Percentiles rank a stretch among this genome's conserved stretches.
These are phyloP conservation scores for Mystacornis crossleyi DNA, from an alignment of 2,113 vertebrate genomes.

Conservation along the genomic window DNA sequence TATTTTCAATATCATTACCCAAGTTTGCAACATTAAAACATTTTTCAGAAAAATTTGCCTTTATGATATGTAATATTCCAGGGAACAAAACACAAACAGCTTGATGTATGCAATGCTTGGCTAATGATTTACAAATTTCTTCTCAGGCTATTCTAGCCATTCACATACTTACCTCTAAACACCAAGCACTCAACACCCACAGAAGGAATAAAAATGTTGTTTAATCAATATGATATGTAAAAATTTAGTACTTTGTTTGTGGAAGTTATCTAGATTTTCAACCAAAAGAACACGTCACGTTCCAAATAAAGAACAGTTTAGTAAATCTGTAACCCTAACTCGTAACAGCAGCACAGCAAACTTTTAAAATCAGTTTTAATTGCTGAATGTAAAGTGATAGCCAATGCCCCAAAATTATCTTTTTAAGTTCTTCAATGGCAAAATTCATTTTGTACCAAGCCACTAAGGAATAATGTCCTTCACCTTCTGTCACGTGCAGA, in stretches of 20 bases:
- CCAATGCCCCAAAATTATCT: neutral
- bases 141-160: neutral
- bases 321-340: neutral
- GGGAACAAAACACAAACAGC: neutral
- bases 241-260: neutral
- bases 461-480: neutral
- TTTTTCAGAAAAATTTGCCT: neutral
- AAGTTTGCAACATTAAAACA: neutral
- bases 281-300: neutral
- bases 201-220: neutral
- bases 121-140: neutral
- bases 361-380: constrained; percentile 49
- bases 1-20: neutral
- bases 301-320: neutral
- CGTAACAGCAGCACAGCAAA: constrained; percentile 46
- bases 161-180: neutral
- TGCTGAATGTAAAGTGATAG: neutral
- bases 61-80: neutral
- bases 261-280: neutral
- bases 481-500: neutral
- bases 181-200: neutral
- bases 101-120: neutral
- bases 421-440: neutral
- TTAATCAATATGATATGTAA: neutral
- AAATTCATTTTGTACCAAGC: neutral